Percentiles rank a stretch among this genome's conserved stretches.
Evolutionary conservation across 2,113 vertebrate genomes (phyloP).

Genomic region (Megalops atlanticus): DNA sequence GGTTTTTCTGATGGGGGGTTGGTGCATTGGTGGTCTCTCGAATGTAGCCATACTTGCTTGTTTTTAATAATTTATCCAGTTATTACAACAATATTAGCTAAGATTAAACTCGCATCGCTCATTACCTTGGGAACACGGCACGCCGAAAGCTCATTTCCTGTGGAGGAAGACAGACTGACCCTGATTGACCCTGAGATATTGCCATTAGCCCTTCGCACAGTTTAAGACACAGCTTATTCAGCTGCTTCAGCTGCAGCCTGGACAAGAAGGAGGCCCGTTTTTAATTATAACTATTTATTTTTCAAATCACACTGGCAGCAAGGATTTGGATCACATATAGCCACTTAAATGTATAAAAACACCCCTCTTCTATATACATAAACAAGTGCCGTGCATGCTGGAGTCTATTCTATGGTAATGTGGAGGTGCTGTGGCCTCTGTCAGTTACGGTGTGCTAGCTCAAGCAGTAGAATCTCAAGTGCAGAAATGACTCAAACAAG

Average conservation of each 20-base stretch:
- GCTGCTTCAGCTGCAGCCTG: constrained; percentile 5
- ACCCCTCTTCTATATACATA: background rate
- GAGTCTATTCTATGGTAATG: background rate
- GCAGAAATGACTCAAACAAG: background rate
- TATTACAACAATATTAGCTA: constrained; percentile 82
- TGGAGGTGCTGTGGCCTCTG: background rate
- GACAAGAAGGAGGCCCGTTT: constrained; percentile 54
- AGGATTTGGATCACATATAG: constrained; percentile 1
- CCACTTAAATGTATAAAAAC: background rate
- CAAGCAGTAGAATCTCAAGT: background rate
- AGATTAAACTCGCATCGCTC: constrained; percentile 76
- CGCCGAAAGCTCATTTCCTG: constrained; percentile 81
- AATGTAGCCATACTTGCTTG: constrained; percentile 68
- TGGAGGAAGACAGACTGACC: constrained; percentile 72
- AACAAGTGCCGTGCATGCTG: background rate
- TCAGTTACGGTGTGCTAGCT: background rate
- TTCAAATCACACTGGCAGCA: constrained; percentile 60
- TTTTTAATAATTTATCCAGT: constrained; percentile 81
- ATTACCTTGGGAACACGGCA: constrained; percentile 79
- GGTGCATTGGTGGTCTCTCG: constrained; percentile 58
- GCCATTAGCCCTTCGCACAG: constrained; percentile 72
- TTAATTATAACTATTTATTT: constrained; percentile 58
- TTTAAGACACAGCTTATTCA: constrained; percentile 60
- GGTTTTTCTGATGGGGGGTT: constrained; percentile 3
- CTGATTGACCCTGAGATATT: constrained; percentile 75